Evolutionary conservation across 2,888 invertebrate species (phyloP), one percentile per base, ranked within the genome.

Genomic region (Aphelenchoides bicaudatus): DNA sequence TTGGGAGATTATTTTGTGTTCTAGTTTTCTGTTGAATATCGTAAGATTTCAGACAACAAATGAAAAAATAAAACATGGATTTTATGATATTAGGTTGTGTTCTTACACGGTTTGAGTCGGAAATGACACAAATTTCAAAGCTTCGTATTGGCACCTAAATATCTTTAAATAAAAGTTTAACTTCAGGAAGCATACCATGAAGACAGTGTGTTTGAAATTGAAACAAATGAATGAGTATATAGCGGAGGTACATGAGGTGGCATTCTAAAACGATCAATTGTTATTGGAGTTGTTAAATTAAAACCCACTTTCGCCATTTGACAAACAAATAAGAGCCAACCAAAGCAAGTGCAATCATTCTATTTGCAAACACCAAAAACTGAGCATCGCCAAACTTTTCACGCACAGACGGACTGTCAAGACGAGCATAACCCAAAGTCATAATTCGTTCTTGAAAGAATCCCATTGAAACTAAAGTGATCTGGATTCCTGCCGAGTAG

Each of bases 131-230:
- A 88, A 99, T 81, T 96, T 96, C 46, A 99, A 84, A 23, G 96
- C 96, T 82, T 98, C 98, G 80, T 99, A 98, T 82, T 99, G 98
- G 81, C 92, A 96, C 96, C 96, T 99, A 47, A 93, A 92, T 80
- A 91, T 75, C 98, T 87, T 2, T 94, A 91, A 78, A 93, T 91
- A 83, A 88, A 96, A 0, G 89, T 88, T 82, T 93, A n/a, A n/a
- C n/a, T n/a, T n/a, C n/a, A 96, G 82, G 91, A 43, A 19, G 10
- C 25, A 81, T 92, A 96, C 96, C 96, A 99, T 48, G 93, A 92
- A 80, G 93, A 93, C 85, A 98, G 86, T 66, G 96, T 90, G 81
- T 98, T 98, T 16, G 93, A 91, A 75, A 98, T 87, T 2, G 94
- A 91, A 78, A 93, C 91, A 83, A 88, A 96, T 0, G 89, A 88